phyloP scores from a whole-genome alignment of 2,888 invertebrate species.

The Ormyrus pomaceus region DNA sequence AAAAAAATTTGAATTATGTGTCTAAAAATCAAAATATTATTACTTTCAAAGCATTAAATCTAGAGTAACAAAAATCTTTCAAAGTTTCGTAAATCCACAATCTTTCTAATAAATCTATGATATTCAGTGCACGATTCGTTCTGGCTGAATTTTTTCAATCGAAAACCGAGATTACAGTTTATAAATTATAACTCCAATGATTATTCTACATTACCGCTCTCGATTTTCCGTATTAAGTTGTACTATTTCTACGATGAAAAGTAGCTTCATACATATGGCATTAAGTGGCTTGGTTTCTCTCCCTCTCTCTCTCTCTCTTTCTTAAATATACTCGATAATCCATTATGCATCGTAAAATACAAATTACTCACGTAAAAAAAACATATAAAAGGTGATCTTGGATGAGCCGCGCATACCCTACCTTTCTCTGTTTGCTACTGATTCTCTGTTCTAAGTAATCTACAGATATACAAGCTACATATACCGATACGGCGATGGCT shows the following conservation, averaged over 20 bases:
- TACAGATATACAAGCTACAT: constrained; percentile 21
- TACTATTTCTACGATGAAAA: constrained; percentile 24
- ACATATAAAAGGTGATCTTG: constrained; percentile 65
- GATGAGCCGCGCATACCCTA: constrained; percentile 8
- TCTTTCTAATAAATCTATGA: not conserved
- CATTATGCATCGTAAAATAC: constrained; percentile 60
- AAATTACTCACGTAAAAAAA: constrained; percentile 69
- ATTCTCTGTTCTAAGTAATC: constrained; percentile 6
- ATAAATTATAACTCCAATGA: not conserved
- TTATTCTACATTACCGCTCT: constrained; percentile 24
- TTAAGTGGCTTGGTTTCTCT: constrained; percentile 16
- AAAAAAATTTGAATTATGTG: not conserved
- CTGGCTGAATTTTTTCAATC: constrained; percentile 3
- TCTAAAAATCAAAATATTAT: not conserved
- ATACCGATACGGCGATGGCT: constrained; percentile 15
- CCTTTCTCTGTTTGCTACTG: not conserved
- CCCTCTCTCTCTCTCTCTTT: constrained; percentile 4
- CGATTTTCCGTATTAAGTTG: constrained; percentile 8
- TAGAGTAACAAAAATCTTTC: constrained; percentile 7
- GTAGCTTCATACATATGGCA: constrained; percentile 38
- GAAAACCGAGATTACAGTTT: not conserved
- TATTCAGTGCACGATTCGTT: constrained; percentile 6
- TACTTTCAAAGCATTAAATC: not conserved
- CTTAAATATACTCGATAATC: constrained; percentile 19
- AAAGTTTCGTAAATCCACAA: not conserved